Percentiles rank a stretch among this genome's conserved stretches.
Evolutionary conservation across 2,797 vertebrate species (phyloP).

Genomic region (Syndactyla subalaris): DNA sequence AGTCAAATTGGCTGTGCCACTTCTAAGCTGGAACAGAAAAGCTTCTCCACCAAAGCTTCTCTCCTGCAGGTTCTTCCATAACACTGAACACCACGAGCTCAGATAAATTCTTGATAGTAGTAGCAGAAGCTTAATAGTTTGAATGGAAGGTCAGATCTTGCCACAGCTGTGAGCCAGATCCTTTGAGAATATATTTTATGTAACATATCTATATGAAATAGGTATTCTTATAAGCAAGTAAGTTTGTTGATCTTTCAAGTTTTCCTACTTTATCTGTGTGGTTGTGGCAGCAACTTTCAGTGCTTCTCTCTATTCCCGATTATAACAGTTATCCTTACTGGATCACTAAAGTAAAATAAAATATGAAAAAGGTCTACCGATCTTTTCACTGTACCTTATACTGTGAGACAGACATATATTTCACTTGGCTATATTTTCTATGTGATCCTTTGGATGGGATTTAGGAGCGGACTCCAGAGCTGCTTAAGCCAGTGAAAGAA

Average conservation of each 20-base stretch:
- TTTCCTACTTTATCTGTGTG: not conserved
- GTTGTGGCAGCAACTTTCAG: not conserved
- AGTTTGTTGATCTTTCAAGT: not conserved
- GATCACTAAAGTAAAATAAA: not conserved
- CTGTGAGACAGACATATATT: not conserved
- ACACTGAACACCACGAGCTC: not conserved
- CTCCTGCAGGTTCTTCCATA: not conserved
- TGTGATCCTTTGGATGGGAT: not conserved
- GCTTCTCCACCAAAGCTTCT: not conserved
- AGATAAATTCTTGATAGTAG: accelerated
- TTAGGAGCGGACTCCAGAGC: not conserved
- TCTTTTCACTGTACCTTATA: not conserved
- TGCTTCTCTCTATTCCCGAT: not conserved
- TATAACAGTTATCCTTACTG: not conserved
- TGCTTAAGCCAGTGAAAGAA: not conserved
- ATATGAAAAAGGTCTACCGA: not conserved
- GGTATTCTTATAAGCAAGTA: not conserved
- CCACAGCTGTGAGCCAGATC: not conserved
- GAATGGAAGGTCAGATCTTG: not conserved
- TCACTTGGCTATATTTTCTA: not conserved
- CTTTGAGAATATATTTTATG: not conserved
- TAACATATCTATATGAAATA: not conserved
- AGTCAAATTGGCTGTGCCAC: not conserved
- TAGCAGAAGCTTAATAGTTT: not conserved
- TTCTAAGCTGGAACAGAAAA: not conserved